Evolutionary conservation across 2,113 vertebrate genomes (phyloP).

Genomic region (Tretioscincus oriximinensis): DNA sequence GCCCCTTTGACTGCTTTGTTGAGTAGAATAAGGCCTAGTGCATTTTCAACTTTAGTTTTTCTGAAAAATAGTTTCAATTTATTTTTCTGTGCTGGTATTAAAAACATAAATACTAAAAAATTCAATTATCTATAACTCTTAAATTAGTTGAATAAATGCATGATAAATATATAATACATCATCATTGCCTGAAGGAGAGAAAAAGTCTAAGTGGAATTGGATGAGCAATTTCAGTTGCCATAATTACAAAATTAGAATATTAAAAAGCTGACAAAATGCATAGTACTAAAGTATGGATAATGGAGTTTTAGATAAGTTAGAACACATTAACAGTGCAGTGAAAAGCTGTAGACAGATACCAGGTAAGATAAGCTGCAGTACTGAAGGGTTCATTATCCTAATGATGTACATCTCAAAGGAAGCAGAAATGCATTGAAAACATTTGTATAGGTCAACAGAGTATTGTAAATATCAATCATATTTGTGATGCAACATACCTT

Average conservation of each 20-base stretch:
- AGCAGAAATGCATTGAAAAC: not conserved
- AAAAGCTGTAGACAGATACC: not conserved
- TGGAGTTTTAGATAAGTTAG: not conserved
- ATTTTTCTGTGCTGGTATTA: slow-evolving; percentile 35
- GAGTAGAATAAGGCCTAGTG: no score
- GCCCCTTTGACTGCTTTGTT: no score
- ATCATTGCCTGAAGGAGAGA: slow-evolving; percentile 47
- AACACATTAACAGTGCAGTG: not conserved
- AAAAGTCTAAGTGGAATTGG: slow-evolving; percentile 50
- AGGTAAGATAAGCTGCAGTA: not conserved
- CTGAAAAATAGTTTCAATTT: slow-evolving; percentile 41
- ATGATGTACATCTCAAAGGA: not conserved
- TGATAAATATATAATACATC: slow-evolving; percentile 54
- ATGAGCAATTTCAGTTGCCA: slow-evolving; percentile 56
- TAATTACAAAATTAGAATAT: slow-evolving; percentile 59
- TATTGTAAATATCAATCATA: no score
- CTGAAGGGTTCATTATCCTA: not conserved
- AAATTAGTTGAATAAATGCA: slow-evolving; percentile 47
- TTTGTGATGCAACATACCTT: not conserved
- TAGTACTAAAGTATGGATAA: not conserved
- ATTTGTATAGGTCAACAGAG: not conserved
- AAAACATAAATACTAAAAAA: slow-evolving; percentile 54
- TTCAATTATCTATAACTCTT: slow-evolving; percentile 59
- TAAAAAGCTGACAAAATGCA: slow-evolving; percentile 31
- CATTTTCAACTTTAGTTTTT: slow-evolving; percentile 4